Evolutionary conservation across 2,888 invertebrate genomes (phyloP).

Genomic region (Phania funesta): DNA sequence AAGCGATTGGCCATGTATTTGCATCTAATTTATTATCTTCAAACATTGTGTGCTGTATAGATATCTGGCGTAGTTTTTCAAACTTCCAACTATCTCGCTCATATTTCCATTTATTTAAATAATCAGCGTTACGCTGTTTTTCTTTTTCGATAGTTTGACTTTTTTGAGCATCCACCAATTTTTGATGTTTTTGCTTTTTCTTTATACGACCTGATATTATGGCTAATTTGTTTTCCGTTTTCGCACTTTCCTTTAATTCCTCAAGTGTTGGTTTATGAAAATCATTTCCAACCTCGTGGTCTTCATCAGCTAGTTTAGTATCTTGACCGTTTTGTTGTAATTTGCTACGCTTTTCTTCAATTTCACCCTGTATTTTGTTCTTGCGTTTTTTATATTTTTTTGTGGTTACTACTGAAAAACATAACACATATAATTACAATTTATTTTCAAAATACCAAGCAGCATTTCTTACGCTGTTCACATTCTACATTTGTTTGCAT

Average conservation of each 20-base stretch:
- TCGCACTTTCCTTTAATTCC: slow-evolving; percentile 75
- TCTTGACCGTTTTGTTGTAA: neutral
- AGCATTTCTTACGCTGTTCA: slow-evolving; percentile 28
- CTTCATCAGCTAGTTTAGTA: neutral
- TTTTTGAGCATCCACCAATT: slow-evolving; percentile 82
- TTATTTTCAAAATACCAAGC: neutral
- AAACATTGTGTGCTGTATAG: slow-evolving; percentile 86
- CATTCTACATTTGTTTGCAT: slow-evolving; percentile 19
- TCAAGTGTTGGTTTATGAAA: slow-evolving; percentile 76
- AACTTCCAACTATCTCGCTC: slow-evolving; percentile 88
- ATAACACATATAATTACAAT: neutral
- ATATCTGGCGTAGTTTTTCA: slow-evolving; percentile 89
- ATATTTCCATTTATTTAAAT: slow-evolving; percentile 88
- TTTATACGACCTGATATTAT: slow-evolving; percentile 84
- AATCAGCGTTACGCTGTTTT: slow-evolving; percentile 84
- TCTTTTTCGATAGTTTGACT: slow-evolving; percentile 82
- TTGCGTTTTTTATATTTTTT: slow-evolving; percentile 69
- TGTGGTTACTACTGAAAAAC: slow-evolving; percentile 15
- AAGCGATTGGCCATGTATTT: slow-evolving; percentile 84
- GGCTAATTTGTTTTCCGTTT: slow-evolving; percentile 77
- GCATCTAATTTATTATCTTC: slow-evolving; percentile 83
- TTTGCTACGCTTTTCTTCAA: slow-evolving; percentile 68
- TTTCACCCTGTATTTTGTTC: slow-evolving; percentile 53
- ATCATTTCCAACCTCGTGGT: slow-evolving; percentile 67
- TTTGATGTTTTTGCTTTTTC: slow-evolving; percentile 84